phyloP scores from a whole-genome alignment of 2,888 invertebrate genomes.

The Balanococcus diminutus region DNA sequence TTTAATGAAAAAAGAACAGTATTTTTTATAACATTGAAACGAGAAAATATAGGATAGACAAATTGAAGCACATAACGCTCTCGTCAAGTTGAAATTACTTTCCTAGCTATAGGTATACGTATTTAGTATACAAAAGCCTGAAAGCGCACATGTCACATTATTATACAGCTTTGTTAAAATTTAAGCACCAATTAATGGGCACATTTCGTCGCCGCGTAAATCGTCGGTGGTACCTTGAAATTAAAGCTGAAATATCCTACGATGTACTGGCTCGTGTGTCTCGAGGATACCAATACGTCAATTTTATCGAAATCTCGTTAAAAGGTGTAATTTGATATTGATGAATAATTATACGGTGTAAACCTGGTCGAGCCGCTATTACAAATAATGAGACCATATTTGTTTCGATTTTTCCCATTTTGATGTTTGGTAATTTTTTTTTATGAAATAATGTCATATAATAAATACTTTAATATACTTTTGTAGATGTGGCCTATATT shows the following conservation, averaged over 20 bases:
- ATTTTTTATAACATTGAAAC: not conserved
- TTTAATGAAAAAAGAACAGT: not conserved
- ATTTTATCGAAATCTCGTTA: constrained; percentile 18
- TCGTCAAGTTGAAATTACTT: not conserved
- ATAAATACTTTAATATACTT: not conserved
- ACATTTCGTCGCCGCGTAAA: not conserved
- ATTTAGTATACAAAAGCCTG: not conserved
- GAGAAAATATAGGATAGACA: not conserved
- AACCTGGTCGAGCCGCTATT: not conserved
- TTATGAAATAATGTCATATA: not conserved
- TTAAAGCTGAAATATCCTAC: not conserved
- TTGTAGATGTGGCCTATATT: too few relatives aligned
- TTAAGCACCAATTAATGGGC: constrained; percentile 1
- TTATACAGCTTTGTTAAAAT: constrained; percentile 9
- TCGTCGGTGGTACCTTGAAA: not conserved
- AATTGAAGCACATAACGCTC: not conserved
- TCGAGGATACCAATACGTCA: constrained; percentile 9
- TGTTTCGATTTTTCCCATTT: not conserved
- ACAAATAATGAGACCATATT: not conserved
- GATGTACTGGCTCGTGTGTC: not conserved
- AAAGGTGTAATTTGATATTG: constrained; percentile 20
- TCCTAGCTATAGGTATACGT: not conserved
- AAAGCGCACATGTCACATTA: constrained; percentile 4
- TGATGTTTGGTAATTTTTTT: not conserved
- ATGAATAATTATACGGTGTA: not conserved